A percentile compares a stretch with the other conserved stretches of the same genome.
Conservation (phyloP, 2,888 invertebrate genomes). For the Eristalis pertinax region DNA sequence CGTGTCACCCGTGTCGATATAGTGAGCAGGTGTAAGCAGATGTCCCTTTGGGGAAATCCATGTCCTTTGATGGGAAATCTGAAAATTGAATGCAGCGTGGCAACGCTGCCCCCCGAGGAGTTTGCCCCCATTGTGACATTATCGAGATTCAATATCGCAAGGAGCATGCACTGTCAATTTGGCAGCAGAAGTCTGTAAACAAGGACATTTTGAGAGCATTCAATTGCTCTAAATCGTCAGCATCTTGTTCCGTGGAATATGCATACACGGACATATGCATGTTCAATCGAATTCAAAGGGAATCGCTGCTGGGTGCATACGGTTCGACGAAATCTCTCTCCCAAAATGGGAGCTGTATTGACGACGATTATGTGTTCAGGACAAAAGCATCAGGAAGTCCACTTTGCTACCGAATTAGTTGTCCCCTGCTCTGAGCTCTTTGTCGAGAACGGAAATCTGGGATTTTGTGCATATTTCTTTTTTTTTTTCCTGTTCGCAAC, state of each 20-base stretch:
- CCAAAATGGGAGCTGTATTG: neutral
- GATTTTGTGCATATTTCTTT: neutral
- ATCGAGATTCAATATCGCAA: neutral
- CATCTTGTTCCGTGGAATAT: neutral
- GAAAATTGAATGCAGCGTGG: constrained; percentile 33
- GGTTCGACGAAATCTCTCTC: neutral
- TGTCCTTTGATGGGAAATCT: constrained; percentile 3
- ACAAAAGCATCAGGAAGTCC: neutral
- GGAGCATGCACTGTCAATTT: neutral
- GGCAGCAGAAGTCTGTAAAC: neutral
- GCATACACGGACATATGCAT: neutral
- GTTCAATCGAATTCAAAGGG: neutral
- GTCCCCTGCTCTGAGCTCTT: neutral
- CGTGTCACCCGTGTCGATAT: neutral
- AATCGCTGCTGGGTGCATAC: neutral
- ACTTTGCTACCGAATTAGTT: neutral
- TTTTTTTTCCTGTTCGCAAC: neutral
- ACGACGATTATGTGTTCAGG: neutral
- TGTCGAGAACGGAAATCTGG: neutral
- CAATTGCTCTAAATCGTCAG: neutral
- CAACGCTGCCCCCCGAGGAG: neutral
- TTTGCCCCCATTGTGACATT: neutral
- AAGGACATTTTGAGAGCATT: neutral
- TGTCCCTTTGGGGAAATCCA: neutral
- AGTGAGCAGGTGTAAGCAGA: neutral